Percentiles rank a stretch among this genome's conserved stretches.
These are phyloP conservation scores for Galeopterus variegatus DNA, from an alignment of 2,113 vertebrate genomes.

Conservation along the genomic window DNA sequence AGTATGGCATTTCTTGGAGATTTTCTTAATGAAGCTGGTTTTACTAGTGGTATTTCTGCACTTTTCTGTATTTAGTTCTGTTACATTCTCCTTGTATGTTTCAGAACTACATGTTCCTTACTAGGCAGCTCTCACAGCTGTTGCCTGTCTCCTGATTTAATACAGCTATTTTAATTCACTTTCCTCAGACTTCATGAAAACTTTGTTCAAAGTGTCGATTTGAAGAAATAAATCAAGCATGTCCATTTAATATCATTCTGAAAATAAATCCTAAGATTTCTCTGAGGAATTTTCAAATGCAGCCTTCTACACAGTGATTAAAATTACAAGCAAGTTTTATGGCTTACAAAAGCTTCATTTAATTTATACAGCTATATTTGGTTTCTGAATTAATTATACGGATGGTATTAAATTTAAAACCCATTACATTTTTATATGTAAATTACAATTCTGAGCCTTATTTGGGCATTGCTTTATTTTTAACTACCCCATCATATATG, in stretches of 20 bases:
- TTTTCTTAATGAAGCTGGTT: background rate
- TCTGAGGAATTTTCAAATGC: slow-evolving; percentile 70
- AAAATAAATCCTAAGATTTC: slow-evolving; percentile 78
- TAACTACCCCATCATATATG: background rate
- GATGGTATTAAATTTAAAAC: slow-evolving; percentile 65
- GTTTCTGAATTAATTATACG: slow-evolving; percentile 79
- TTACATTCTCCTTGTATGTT: background rate
- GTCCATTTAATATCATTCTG: slow-evolving; percentile 72
- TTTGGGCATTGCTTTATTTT: slow-evolving; percentile 63
- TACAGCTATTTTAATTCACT: slow-evolving; percentile 56
- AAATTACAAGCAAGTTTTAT: slow-evolving; percentile 77
- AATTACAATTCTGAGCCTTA: slow-evolving; percentile 54
- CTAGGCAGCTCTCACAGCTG: background rate
- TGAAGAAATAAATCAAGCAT: slow-evolving; percentile 65
- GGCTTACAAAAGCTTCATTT: slow-evolving; percentile 75
- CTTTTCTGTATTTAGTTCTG: background rate
- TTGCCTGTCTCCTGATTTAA: slow-evolving; percentile 9
- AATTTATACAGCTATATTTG: slow-evolving; percentile 73
- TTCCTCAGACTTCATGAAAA: slow-evolving; percentile 64
- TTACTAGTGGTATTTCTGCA: background rate
- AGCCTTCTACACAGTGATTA: slow-evolving; percentile 67
- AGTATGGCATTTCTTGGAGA: background rate
- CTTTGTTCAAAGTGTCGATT: slow-evolving; percentile 35
- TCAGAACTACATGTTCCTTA: background rate
- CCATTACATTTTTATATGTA: slow-evolving; percentile 69